Percentiles rank a stretch among this genome's conserved stretches.
Evolutionary conservation across 2,113 vertebrate species (phyloP).

Genomic region (Cnemophilus loriae): DNA sequence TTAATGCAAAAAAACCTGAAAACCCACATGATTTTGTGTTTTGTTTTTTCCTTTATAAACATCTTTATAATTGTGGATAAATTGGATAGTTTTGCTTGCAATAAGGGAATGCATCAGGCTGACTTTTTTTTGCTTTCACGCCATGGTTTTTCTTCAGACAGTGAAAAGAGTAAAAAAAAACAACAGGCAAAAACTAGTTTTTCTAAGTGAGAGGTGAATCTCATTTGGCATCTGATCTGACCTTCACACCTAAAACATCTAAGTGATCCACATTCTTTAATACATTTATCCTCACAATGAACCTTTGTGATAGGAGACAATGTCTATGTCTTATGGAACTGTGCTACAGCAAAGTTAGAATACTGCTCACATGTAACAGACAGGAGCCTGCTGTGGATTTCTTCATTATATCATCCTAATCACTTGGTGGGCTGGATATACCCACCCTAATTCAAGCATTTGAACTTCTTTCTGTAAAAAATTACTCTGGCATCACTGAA

Average conservation of each 20-base stretch:
- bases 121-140: not conserved
- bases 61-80: not conserved
- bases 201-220: not conserved
- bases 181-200: not conserved
- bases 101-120: not conserved
- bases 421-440: not conserved
- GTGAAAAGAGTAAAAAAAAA: not conserved
- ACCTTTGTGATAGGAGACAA: not conserved
- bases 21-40: fast-evolving
- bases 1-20: not conserved
- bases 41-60: not conserved
- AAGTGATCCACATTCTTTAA: not conserved
- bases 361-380: not conserved
- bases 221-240: not conserved
- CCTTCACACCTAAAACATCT: not conserved
- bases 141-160: not conserved
- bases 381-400: not conserved
- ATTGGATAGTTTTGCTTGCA: not conserved
- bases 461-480: not conserved
- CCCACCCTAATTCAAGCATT: not conserved
- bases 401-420: not conserved
- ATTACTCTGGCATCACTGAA: not conserved
- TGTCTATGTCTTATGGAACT: not conserved
- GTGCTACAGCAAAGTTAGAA: not conserved
- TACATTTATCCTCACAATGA: not conserved